Conservation (phyloP, 1,140 invertebrate species). For the Hylaeus volcanicus region DNA sequence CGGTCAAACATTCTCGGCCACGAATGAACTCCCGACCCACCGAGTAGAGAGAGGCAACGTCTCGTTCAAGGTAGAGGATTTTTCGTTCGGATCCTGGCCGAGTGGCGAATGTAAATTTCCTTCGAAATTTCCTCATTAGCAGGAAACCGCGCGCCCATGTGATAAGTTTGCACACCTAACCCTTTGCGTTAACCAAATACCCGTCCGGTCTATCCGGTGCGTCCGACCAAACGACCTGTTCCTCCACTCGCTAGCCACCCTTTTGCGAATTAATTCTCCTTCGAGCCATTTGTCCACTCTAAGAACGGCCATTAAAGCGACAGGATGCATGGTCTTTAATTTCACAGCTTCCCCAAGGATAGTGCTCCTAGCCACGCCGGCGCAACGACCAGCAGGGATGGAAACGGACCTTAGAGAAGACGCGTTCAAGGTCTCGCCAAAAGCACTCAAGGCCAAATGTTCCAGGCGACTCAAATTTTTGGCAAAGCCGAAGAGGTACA, state of each 20-base stretch:
- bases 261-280: conserved; percentile 23
- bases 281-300: conserved; percentile 11
- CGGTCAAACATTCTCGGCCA: no score
- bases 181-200: conserved; percentile 44
- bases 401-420: conserved; percentile 74
- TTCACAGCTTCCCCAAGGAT: conserved; percentile 64
- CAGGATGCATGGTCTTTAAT: conserved; percentile 50
- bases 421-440: conserved; percentile 70
- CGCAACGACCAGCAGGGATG: conserved; percentile 61
- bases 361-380: conserved; percentile 63
- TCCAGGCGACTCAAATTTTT: conserved; percentile 62
- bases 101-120: conserved; percentile 26
- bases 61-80: background rate
- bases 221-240: conserved; percentile 7
- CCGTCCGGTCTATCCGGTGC: background rate
- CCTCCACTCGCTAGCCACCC: background rate
- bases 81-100: background rate
- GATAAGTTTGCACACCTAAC: conserved; percentile 20
- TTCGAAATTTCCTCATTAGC: conserved; percentile 36
- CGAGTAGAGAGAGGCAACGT: no score
- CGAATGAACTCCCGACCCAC: no score
- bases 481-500: conserved; percentile 65
- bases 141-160: background rate
- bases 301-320: conserved; percentile 10
- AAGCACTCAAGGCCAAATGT: conserved; percentile 70